Evolutionary conservation across 2,113 vertebrate species (phyloP), one percentile per base, ranked within the genome.

Genomic region (Dasypus novemcinctus): DNA sequence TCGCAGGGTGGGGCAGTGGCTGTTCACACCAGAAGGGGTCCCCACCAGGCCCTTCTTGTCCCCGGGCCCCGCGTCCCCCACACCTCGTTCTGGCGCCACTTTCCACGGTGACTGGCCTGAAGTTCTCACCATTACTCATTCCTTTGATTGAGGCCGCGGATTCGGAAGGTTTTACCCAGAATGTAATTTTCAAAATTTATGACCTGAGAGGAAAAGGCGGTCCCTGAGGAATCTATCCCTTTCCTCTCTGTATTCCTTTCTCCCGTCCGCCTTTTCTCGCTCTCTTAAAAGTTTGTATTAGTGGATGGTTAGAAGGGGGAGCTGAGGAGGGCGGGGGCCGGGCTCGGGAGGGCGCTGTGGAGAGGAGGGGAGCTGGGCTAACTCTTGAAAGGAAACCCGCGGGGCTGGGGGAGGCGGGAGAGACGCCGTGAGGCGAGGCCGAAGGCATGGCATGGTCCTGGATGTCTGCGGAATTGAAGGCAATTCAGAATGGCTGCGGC

Each of bases 151-250:
- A 95, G 54, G 66, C 38, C 75, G 90, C 15, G 57, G 66, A 71
- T 27, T 7, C 7, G 3, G 29, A 43, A 79, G 9, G 3, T 61
- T 89, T 43, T 76, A 59, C 17, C 57, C 36, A 38, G 57, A 91
- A 85, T 14, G 46, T 46, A 88, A 57, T 85, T 94, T 90, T 68
- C 66, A 93, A 93, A 95, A 59, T 43, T 93, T 76, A 57, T 72
- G 43, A 82, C 52, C 36, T 91, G 29, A 21, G 14, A 92, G 41
- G 33, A 90, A 82, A 90, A 87, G 57, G 46, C 25, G 88, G 21
- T 13, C 18, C 29, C 10, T 84, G 23, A 33, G 27, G 21, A 57
- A 93, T 66, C 23, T 81, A 25, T 43, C 25, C 13, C 43, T 63
- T 86, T 72, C 33, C 11, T 74, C 17, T 54, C 95, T 96, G 49